Percentiles rank a stretch among this genome's conserved stretches.
These are phyloP conservation scores for Trichechus manatus DNA, from an alignment of 2,113 vertebrate species.

Conservation along the genomic window DNA sequence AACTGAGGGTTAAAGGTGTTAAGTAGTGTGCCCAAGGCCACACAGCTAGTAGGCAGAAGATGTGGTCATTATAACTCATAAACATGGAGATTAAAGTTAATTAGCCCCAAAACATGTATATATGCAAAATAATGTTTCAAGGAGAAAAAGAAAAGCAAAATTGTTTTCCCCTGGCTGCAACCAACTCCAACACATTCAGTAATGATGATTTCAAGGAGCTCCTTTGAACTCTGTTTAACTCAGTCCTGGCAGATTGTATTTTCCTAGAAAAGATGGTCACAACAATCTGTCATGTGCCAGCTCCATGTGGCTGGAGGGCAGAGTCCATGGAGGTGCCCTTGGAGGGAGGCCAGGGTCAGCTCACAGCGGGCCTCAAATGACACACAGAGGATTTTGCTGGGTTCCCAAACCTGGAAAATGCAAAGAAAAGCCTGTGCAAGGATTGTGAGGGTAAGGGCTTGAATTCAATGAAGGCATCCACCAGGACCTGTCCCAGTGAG, in stretches of 20 bases:
- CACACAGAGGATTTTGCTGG: neutral
- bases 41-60: neutral
- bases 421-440: neutral
- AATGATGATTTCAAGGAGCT: neutral
- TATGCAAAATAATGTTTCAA: neutral
- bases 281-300: neutral
- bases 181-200: neutral
- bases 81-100: neutral
- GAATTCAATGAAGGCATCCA: neutral
- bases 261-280: neutral
- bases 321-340: accelerated
- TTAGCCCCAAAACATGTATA: neutral
- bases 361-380: neutral
- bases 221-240: neutral
- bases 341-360: neutral
- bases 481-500: neutral
- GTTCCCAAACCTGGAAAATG: neutral
- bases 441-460: neutral
- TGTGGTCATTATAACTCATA: neutral
- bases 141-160: neutral
- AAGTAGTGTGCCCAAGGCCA: neutral
- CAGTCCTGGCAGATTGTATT: neutral
- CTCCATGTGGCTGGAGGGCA: accelerated
- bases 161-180: neutral
- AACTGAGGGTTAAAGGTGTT: neutral